Percentiles rank a stretch among this genome's conserved stretches.
Conservation (phyloP, 2,888 invertebrate species). For the Trichopoda pennipes region DNA sequence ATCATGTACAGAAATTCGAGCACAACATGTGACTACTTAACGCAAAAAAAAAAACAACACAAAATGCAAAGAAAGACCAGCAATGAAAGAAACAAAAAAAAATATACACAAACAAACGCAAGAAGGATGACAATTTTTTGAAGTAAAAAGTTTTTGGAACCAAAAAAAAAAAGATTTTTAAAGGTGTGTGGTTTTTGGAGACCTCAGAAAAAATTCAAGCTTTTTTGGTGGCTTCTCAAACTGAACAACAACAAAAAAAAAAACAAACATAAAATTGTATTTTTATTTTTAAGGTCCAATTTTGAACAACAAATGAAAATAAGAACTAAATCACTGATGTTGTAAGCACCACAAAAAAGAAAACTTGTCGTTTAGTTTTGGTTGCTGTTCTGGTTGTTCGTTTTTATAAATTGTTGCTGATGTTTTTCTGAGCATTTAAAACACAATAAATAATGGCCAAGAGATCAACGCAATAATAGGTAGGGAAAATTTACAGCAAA, state of each 20-base stretch:
- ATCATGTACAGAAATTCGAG: conserved; percentile 68
- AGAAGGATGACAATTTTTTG: conserved; percentile 32
- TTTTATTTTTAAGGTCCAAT: neutral
- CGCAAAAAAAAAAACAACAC: conserved; percentile 46
- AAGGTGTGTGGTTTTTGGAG: neutral
- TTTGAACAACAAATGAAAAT: conserved; percentile 28
- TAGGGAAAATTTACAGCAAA: neutral
- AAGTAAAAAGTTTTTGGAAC: neutral
- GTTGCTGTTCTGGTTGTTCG: conserved; percentile 51
- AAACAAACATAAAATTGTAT: neutral
- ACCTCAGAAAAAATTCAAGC: conserved; percentile 21
- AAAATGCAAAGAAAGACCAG: neutral
- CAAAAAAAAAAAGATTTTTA: neutral
- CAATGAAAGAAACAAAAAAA: neutral
- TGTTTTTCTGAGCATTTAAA: conserved; percentile 61
- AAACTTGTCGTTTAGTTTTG: conserved; percentile 40
- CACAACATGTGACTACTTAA: conserved; percentile 62
- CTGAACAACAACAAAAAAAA: neutral
- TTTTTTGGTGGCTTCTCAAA: conserved; percentile 44
- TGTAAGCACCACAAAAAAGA: conserved; percentile 3
- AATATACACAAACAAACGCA: neutral
- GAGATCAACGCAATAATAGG: conserved; percentile 14
- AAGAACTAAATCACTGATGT: conserved; percentile 58
- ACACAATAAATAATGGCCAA: conserved; percentile 65
- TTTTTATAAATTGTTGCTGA: conserved; percentile 63